phyloP scores from a whole-genome alignment of 2,113 vertebrate species.

The Atractosteus spatula region DNA sequence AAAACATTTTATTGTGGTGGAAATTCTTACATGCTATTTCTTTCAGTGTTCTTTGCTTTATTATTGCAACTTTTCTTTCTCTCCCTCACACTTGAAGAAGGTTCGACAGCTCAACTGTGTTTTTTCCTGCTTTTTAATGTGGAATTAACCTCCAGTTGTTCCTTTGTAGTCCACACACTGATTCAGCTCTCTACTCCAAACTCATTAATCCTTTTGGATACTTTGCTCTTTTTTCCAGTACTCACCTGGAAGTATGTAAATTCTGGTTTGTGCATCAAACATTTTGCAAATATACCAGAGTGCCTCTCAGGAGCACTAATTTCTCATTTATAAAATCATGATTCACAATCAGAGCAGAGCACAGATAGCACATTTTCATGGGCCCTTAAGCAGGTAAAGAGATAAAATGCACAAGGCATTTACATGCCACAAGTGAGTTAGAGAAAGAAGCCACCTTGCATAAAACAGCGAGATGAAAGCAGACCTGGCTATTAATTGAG shows the following conservation, averaged over 20 bases:
- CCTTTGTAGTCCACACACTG: too few species aligned
- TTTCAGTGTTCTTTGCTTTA: too few species aligned
- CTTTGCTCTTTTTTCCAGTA: not conserved
- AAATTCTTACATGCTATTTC: too few species aligned
- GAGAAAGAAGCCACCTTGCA: slow-evolving; percentile 51
- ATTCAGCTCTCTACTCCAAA: too few species aligned
- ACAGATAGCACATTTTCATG: slow-evolving; percentile 37
- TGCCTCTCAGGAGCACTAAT: slow-evolving; percentile 22
- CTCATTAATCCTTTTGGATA: not conserved
- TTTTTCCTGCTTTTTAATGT: too few species aligned
- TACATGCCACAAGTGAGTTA: slow-evolving; percentile 57
- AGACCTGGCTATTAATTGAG: slow-evolving; percentile 50
- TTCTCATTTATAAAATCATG: slow-evolving; percentile 12
- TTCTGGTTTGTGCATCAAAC: not conserved
- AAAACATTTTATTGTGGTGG: too few species aligned
- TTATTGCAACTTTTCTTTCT: too few species aligned
- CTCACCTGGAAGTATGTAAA: slow-evolving; percentile 4
- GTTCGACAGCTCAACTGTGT: too few species aligned
- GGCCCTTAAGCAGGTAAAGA: slow-evolving; percentile 59
- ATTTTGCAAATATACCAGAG: slow-evolving; percentile 18
- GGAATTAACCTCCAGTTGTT: too few species aligned
- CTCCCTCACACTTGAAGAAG: too few species aligned
- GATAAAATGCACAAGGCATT: slow-evolving; percentile 54
- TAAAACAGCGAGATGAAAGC: slow-evolving; percentile 63
- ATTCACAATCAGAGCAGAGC: slow-evolving; percentile 13